phyloP scores from a whole-genome alignment of 2,888 invertebrate genomes.

The Netelia melanura region DNA sequence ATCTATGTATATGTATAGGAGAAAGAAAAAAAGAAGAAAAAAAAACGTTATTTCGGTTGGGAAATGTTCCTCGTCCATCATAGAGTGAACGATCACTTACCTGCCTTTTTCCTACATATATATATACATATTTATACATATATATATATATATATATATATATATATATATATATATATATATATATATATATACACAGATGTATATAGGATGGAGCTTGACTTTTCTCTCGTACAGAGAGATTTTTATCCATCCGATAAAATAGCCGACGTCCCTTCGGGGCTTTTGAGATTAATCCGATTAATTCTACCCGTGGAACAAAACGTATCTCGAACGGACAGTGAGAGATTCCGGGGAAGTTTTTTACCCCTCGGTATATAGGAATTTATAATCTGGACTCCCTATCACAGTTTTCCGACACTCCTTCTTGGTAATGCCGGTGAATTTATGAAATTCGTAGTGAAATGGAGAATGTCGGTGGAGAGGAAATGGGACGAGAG shows the following conservation, averaged over 20 bases:
- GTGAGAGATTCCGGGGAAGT: not conserved
- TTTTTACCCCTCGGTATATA: not conserved
- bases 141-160: not conserved
- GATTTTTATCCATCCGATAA: constrained; percentile 49
- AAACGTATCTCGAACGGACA: not conserved
- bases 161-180: not conserved
- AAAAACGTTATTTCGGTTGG: constrained; percentile 50
- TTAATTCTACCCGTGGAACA: constrained; percentile 17
- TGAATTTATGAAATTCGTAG: constrained; percentile 11
- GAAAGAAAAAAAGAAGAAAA: not conserved
- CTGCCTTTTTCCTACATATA: constrained; percentile 3
- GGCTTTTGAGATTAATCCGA: constrained; percentile 43
- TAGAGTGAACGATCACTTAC: constrained; percentile 50
- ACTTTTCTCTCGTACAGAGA: constrained; percentile 16
- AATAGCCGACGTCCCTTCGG: constrained; percentile 38
- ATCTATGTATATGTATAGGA: not conserved
- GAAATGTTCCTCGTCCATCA: constrained; percentile 49
- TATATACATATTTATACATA: not conserved
- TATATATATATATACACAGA: not conserved
- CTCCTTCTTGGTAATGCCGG: not conserved
- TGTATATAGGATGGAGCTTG: constrained; percentile 18
- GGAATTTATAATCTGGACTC: not conserved
- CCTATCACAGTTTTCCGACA: not conserved
- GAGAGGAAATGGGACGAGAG: not conserved
- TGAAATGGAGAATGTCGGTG: not conserved